phyloP scores from a whole-genome alignment of 2,113 vertebrate genomes.

The Dipodomys ordii region DNA sequence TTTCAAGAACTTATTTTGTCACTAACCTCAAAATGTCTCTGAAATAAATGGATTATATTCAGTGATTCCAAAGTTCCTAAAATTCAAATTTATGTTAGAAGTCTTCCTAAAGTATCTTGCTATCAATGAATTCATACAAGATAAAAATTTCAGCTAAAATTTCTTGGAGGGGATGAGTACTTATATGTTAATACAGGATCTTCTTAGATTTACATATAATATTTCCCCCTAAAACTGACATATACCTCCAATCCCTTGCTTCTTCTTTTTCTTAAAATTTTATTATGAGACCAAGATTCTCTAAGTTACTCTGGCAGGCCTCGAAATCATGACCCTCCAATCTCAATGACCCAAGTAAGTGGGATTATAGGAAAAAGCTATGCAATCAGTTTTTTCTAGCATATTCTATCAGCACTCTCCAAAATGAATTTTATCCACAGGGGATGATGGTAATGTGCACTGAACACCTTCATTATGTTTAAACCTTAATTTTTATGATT shows the following conservation, averaged over 20 bases:
- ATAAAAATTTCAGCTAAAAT: background rate
- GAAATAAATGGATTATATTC: background rate
- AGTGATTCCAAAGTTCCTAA: background rate
- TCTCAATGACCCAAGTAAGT: no score
- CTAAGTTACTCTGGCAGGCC: no score
- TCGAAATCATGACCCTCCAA: no score
- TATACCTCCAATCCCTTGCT: no score
- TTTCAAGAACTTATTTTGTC: background rate
- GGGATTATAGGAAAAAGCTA: background rate
- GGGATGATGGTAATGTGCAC: background rate
- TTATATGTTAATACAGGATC: background rate
- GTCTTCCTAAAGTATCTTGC: background rate
- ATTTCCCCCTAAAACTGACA: no score
- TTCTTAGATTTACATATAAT: background rate
- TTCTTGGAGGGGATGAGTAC: no score
- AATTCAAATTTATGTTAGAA: slow-evolving; percentile 7
- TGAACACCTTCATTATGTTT: background rate
- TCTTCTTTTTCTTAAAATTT: no score
- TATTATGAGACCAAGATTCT: no score
- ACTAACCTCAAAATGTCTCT: background rate
- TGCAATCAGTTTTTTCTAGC: background rate
- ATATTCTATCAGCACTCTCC: background rate
- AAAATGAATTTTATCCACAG: background rate
- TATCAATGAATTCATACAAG: background rate
- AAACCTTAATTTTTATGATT: slow-evolving; percentile 2